Conservation (phyloP, 2,113 vertebrate species). For the Cathartes aura region DNA sequence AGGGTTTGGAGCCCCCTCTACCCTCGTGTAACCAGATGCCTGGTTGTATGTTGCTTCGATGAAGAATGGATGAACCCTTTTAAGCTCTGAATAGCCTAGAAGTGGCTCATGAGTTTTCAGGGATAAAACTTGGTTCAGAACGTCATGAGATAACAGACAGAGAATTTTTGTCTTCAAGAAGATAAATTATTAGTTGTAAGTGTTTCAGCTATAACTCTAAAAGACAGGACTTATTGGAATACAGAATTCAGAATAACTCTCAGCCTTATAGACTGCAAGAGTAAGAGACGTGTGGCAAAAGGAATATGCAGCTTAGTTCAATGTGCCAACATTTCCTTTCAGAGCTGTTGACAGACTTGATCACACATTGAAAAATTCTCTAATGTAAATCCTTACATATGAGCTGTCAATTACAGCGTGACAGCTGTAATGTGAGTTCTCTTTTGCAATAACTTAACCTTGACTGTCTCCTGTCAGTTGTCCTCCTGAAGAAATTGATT, state of each 20-base stretch:
- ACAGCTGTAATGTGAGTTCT: not conserved
- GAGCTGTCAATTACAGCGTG: not conserved
- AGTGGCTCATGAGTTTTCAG: not conserved
- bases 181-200: not conserved
- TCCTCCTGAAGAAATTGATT: not conserved
- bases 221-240: not conserved
- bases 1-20: not conserved
- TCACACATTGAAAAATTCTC: not conserved
- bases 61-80: not conserved
- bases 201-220: not conserved
- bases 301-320: not conserved
- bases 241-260: not conserved
- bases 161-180: not conserved
- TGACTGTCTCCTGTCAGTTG: not conserved
- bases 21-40: not conserved
- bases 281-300: not conserved
- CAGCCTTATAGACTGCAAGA: not conserved
- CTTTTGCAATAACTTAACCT: not conserved
- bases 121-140: not conserved
- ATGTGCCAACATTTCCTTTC: not conserved
- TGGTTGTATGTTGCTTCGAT: fast-evolving
- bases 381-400: not conserved
- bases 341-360: not conserved
- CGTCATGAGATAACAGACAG: not conserved
- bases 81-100: not conserved